These are phyloP conservation scores for Dryadula phaetusa DNA, from an alignment of 2,888 invertebrate species.

Conservation along the genomic window DNA sequence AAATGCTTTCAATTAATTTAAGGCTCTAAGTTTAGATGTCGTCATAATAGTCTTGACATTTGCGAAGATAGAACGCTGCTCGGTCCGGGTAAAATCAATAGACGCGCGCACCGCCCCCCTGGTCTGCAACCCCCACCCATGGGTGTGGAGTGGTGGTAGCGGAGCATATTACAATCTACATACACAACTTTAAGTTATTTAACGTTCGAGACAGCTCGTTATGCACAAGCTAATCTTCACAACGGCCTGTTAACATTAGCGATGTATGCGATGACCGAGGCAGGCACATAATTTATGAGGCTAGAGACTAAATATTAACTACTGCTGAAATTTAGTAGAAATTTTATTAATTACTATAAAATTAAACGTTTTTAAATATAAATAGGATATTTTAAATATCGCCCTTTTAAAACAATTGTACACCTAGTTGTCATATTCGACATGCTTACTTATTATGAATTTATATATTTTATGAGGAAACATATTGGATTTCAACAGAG, in stretches of 20 bases:
- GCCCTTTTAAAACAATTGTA: too few relatives aligned
- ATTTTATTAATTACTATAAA: too few relatives aligned
- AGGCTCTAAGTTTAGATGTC: constrained; percentile 33
- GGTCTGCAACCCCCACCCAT: constrained; percentile 48
- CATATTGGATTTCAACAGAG: too few relatives aligned
- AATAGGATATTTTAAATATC: too few relatives aligned
- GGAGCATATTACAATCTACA: constrained; percentile 31
- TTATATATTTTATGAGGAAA: too few relatives aligned
- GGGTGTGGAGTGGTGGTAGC: not conserved
- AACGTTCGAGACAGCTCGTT: constrained; percentile 45
- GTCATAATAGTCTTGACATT: constrained; percentile 60
- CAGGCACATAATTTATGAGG: constrained; percentile 21
- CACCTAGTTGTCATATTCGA: too few relatives aligned
- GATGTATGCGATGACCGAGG: constrained; percentile 27
- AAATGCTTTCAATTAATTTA: not conserved
- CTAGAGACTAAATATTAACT: constrained; percentile 1
- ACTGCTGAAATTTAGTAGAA: not conserved
- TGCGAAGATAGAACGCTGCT: constrained; percentile 53
- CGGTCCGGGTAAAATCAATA: constrained; percentile 70
- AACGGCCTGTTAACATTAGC: constrained; percentile 31
- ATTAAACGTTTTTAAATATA: too few relatives aligned
- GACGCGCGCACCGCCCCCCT: constrained; percentile 70
- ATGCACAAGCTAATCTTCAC: constrained; percentile 50
- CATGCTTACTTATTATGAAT: too few relatives aligned
- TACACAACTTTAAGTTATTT: constrained; percentile 63